Evolutionary conservation across 2,888 invertebrate species (phyloP).

Genomic region (Masnerella sp.): DNA sequence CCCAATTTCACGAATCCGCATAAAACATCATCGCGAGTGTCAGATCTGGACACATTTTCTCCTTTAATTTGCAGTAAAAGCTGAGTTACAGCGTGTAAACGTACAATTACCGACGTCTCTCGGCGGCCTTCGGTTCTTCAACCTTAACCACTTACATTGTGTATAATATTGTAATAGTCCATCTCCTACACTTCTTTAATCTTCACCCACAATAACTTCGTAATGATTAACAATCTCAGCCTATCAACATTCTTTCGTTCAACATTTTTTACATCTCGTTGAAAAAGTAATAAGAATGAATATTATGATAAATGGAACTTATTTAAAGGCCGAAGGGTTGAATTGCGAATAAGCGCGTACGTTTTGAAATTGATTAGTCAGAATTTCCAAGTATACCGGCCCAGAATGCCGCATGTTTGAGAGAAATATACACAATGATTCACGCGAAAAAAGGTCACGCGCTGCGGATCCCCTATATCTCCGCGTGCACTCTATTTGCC

Average conservation of each 20-base stretch:
- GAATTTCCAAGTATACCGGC: slow-evolving; percentile 38
- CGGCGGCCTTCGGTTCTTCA: slow-evolving; percentile 33
- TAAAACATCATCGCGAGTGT: slow-evolving; percentile 22
- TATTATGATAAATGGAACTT: too few relatives aligned
- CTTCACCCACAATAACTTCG: too few relatives aligned
- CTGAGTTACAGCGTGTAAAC: slow-evolving; percentile 27
- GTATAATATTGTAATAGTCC: too few relatives aligned
- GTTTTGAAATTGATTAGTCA: slow-evolving; percentile 42
- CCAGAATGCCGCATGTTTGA: slow-evolving; percentile 20
- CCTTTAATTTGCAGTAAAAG: slow-evolving; percentile 37
- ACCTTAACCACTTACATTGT: slow-evolving; percentile 18
- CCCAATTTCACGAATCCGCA: slow-evolving; percentile 17
- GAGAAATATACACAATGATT: slow-evolving; percentile 42
- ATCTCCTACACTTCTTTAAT: too few relatives aligned
- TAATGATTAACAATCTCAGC: too few relatives aligned
- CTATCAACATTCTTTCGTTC: too few relatives aligned
- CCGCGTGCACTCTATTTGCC: slow-evolving; percentile 21
- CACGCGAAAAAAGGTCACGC: slow-evolving; percentile 40
- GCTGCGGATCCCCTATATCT: slow-evolving; percentile 17
- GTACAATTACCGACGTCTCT: slow-evolving; percentile 35
- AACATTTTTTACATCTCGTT: too few relatives aligned
- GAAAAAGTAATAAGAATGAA: too few relatives aligned
- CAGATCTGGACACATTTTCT: slow-evolving; percentile 28
- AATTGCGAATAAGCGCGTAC: slow-evolving; percentile 19
- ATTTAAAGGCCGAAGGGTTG: slow-evolving; percentile 29